Percentiles rank a stretch among this genome's conserved stretches.
These are phyloP conservation scores for Chrysina gloriosa DNA, from an alignment of 2,888 invertebrate species.

Conservation along the genomic window DNA sequence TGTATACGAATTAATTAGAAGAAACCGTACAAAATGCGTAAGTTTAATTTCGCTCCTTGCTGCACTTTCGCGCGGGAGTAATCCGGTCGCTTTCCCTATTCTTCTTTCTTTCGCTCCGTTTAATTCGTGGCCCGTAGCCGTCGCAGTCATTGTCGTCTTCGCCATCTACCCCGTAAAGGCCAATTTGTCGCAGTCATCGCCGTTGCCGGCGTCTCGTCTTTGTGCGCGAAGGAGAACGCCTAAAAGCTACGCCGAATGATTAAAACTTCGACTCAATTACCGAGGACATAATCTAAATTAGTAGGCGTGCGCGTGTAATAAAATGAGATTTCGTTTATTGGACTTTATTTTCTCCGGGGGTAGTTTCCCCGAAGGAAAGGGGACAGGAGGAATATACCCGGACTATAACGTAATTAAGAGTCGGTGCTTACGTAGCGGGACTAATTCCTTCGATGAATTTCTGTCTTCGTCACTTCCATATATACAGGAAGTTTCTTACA, in stretches of 20 bases:
- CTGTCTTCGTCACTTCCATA: neutral
- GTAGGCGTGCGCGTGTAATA: conserved; percentile 31
- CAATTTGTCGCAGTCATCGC: conserved; percentile 37
- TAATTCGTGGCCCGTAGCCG: conserved; percentile 31
- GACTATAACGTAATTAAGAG: conserved; percentile 19
- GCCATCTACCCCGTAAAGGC: conserved; percentile 13
- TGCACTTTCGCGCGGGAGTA: conserved; percentile 5
- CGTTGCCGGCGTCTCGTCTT: conserved; percentile 25
- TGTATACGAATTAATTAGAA: no score
- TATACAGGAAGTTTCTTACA: no score
- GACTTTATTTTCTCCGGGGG: conserved; percentile 21
- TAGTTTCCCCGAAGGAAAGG: neutral
- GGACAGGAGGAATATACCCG: neutral
- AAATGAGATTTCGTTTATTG: conserved; percentile 37
- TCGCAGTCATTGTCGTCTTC: conserved; percentile 18
- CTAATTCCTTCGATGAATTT: conserved; percentile 27
- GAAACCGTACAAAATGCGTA: no score
- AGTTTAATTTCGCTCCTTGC: neutral
- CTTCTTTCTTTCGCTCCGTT: conserved; percentile 13
- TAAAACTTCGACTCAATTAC: conserved; percentile 37
- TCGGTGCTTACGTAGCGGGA: neutral
- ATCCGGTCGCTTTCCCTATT: conserved; percentile 9
- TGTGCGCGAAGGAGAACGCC: conserved; percentile 1
- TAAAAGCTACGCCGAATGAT: conserved; percentile 21
- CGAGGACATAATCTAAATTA: conserved; percentile 36